These are phyloP conservation scores for Eubucco bourcierii DNA, from an alignment of 2,113 vertebrate genomes.

Conservation along the genomic window DNA sequence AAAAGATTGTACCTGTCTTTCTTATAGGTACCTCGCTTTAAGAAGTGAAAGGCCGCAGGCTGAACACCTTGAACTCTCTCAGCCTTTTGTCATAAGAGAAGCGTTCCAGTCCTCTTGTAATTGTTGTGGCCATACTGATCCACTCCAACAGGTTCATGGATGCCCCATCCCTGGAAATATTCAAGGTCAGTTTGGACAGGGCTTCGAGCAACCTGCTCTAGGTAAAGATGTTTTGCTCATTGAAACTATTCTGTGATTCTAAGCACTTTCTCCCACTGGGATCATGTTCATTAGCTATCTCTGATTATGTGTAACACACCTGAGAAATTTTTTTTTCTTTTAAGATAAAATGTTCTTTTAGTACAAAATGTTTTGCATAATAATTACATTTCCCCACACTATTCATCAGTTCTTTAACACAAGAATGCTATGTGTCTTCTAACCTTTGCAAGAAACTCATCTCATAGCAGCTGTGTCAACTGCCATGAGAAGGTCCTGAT, in stretches of 20 bases:
- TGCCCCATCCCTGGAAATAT: neutral
- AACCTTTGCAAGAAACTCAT: neutral
- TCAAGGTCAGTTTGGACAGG: neutral
- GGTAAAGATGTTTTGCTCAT: neutral
- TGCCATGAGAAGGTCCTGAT: neutral
- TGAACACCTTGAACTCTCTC: too few species aligned
- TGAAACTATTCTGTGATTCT: neutral
- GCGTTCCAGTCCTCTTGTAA: too few species aligned
- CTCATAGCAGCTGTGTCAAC: neutral
- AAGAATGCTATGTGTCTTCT: neutral
- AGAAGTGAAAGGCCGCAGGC: too few species aligned
- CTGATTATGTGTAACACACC: fast-evolving
- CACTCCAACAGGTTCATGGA: too few species aligned
- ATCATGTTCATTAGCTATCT: neutral
- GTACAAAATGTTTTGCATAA: neutral
- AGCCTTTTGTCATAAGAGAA: too few species aligned
- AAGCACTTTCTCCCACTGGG: neutral
- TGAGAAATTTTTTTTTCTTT: neutral
- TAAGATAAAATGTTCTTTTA: neutral
- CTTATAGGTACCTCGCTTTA: too few species aligned
- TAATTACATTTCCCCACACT: too few species aligned
- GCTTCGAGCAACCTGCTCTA: too few species aligned
- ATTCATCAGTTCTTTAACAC: too few species aligned
- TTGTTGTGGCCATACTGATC: too few species aligned
- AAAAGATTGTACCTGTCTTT: too few species aligned